These are phyloP conservation scores for Cygnus buccinator DNA, from an alignment of 2,113 vertebrate species.

Conservation along the genomic window DNA sequence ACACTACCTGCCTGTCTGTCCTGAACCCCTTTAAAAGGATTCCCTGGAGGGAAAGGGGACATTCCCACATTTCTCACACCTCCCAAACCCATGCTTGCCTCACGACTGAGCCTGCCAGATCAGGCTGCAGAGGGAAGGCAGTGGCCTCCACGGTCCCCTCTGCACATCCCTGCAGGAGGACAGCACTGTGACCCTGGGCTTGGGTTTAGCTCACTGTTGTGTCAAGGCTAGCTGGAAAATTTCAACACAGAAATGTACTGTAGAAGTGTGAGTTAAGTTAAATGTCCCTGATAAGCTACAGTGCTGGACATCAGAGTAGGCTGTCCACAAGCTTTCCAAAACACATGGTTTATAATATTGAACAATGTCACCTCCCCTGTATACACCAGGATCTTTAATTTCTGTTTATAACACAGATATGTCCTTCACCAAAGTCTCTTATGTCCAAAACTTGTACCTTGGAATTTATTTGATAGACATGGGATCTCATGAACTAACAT, in stretches of 20 bases:
- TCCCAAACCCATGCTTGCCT: not conserved
- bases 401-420: not conserved
- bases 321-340: not conserved
- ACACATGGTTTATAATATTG: not conserved
- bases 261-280: not conserved
- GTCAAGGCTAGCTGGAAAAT: not conserved
- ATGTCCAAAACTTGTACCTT: not conserved
- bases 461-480: not conserved
- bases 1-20: not conserved
- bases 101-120: accelerated
- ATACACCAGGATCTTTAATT: not conserved
- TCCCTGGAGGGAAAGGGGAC: not conserved
- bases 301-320: not conserved
- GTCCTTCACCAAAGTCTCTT: not conserved
- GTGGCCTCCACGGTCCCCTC: accelerated
- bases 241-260: not conserved
- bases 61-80: not conserved
- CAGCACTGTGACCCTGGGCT: not conserved
- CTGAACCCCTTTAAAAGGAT: not conserved
- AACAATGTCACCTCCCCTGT: not conserved
- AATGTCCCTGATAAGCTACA: not conserved
- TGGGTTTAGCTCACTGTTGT: not conserved
- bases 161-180: not conserved
- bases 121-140: not conserved
- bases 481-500: not conserved